Evolutionary conservation across 2,113 vertebrate genomes (phyloP), one percentile per base, ranked within the genome.

Genomic region (Mastomys natalensis): DNA sequence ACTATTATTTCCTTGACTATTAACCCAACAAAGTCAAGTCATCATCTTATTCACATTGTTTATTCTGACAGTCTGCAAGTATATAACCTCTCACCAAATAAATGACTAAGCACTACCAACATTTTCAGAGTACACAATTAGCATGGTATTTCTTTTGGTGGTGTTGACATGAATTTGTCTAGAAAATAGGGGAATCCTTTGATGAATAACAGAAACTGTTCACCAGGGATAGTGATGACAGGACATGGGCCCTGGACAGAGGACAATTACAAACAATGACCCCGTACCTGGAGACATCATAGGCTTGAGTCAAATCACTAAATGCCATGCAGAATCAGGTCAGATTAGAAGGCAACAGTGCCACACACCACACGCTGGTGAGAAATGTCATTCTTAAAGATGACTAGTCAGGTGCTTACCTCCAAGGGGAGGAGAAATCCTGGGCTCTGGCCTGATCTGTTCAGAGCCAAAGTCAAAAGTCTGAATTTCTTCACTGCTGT

Each of bases 401-500:
- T 13, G 29, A 86, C 11, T 37, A 29, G 21, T 78, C 62, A 86
- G 93, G 76, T 40, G 3, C 97, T 98, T 78, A 99, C 99, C 99
- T 98, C 97, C 98, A 45, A 96, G 95, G 43, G 98, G 97, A 95
- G 98, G 98, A 93, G 98, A 98, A 95, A 97, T 94, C 90, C 97
- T 98, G 77, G 98, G 95, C 95, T 99, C 98, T 11, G 98, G 97
- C n/a, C 96, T 98, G 43, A 98, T 76, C 90, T 98, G 98, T 91
- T 99, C 98, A 94, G 98, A 98, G 82, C 97, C 98, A 95, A 99
- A 99, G 88, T 99, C 98, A 96, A 99, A 99, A 37, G 97, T 98
- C 96, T 99, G 98, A 70, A 96, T 98, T 97, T 98, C 98, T 93
- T 98, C 98, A 43, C 97, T 98, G 60, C 95, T 98, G 73, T 97